These are phyloP conservation scores for Troides aeacus DNA, from an alignment of 2,888 invertebrate genomes.

Conservation along the genomic window DNA sequence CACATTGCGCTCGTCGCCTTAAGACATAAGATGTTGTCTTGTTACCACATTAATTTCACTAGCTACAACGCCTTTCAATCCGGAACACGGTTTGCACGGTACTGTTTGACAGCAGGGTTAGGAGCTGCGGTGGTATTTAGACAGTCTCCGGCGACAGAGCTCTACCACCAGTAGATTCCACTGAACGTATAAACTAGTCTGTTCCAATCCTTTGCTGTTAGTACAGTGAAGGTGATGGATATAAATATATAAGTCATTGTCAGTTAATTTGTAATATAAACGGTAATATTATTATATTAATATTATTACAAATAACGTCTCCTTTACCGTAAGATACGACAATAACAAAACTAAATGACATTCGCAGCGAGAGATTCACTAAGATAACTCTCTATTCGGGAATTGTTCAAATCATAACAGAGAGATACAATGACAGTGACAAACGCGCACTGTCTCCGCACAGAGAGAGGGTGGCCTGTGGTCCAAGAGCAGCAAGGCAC, in stretches of 20 bases:
- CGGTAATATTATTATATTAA: not conserved
- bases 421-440: slow-evolving; percentile 61
- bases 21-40: no score
- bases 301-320: not conserved
- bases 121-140: no score
- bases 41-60: no score
- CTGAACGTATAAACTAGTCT: no score
- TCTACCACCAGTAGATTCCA: no score
- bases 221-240: not conserved
- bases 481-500: slow-evolving; percentile 27
- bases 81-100: no score
- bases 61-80: no score
- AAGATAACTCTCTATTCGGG: slow-evolving; percentile 58
- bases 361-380: slow-evolving; percentile 29
- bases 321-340: slow-evolving; percentile 22
- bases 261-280: not conserved
- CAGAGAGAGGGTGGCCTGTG: slow-evolving; percentile 38
- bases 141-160: no score
- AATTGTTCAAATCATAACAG: slow-evolving; percentile 64
- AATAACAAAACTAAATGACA: slow-evolving; percentile 30
- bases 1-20: no score
- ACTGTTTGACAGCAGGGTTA: no score
- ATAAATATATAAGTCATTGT: not conserved
- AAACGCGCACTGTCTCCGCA: slow-evolving; percentile 49
- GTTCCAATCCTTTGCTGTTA: no score